phyloP scores from a whole-genome alignment of 2,113 vertebrate species.

The Sander lucioperca region DNA sequence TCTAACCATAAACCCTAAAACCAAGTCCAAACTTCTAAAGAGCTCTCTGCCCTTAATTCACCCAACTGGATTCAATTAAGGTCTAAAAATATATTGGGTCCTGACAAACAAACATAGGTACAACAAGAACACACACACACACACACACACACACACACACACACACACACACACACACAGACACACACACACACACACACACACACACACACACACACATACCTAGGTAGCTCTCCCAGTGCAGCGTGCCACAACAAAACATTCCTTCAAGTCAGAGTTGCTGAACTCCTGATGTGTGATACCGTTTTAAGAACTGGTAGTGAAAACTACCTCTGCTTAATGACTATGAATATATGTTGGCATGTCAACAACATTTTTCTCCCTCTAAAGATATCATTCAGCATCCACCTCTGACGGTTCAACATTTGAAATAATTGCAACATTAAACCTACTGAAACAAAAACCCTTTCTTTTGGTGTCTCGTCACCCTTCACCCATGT shows the following conservation, averaged over 20 bases:
- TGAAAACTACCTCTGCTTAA: neutral
- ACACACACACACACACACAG: neutral
- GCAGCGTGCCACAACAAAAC: constrained; percentile 42
- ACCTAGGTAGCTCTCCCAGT: constrained; percentile 1
- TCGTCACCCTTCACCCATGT: constrained; percentile 34
- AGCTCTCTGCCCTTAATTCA: no score
- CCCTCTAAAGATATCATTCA: neutral
- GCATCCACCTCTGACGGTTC: neutral
- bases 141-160: constrained; percentile 7
- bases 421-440: neutral
- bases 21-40: neutral
- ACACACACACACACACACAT: constrained; percentile 6
- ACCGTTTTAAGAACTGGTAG: constrained; percentile 33
- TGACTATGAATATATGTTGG: neutral
- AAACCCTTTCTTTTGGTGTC: no score
- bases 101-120: neutral
- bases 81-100: neutral
- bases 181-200: constrained; percentile 16
- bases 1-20: neutral
- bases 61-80: neutral
- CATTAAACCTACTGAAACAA: neutral
- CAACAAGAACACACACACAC: neutral
- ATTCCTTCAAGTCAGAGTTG: constrained; percentile 50
- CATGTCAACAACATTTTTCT: neutral
- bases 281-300: constrained; percentile 34